Base-by-base conservation (phyloP, 30 jellyfish, hydroid and myxozoan species). In the Pelagia noctiluca region DNA sequence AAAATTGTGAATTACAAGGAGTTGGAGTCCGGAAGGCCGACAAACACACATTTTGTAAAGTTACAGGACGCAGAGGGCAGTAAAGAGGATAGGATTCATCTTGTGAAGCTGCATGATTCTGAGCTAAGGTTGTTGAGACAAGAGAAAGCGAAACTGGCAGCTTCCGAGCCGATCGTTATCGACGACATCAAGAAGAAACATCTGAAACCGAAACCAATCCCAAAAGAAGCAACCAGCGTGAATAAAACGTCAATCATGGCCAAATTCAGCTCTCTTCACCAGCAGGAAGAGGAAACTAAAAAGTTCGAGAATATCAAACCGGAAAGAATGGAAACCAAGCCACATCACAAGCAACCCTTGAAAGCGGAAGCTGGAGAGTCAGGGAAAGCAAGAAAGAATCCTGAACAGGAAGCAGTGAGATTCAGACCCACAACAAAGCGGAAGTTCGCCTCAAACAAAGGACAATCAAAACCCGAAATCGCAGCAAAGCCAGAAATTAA, bases 81-180 rank as follows among this genome's bases (percentile, higher is more conserved):
- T 0, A 73, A 42, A 21, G 76, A 67, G 1, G 85, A 82, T 24
- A 68, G 26, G 8, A 77, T 62, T 28, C 96, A 86, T 86, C 60
- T 82, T 52, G 92, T 82, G 22, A 71, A 82, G 35, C 52, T 82
- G 32, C 92, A 82, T 25, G 80, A 69, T 37, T 35, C 92, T 32
- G 92, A 70, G 32, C 63, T 82, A 35, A 77, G 78, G 38, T 38
- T 75, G 26, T 61, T 74, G 64, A 86, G 68, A 50, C 75, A 66
- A 68, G 83, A 86, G 63, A 75, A 76, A 25, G 88, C 85, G 69
- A 86, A 52, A 62, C 75, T 63, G 0, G 83, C 63, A 33, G 54
- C 90, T 0, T 88, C 97, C 21, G 97, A 88, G 73, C 97, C 97
- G 8, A 88, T 94, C 36, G 95, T 77, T 16, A 94, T 94, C 28